Conservation (phyloP, 2,888 invertebrate genomes). For the Escarpia spicata region DNA sequence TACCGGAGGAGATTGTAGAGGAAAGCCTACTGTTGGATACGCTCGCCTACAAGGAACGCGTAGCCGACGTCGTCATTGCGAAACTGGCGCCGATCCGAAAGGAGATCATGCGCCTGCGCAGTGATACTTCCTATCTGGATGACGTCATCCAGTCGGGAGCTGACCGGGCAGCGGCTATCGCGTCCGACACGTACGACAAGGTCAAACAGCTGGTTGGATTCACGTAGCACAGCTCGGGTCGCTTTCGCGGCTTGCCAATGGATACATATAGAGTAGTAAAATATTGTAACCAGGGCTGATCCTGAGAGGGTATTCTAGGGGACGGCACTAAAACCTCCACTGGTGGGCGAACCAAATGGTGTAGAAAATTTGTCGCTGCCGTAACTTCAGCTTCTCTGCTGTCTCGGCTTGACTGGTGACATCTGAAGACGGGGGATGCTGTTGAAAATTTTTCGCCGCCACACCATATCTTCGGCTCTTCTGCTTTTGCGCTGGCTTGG, state of each 20-base stretch:
- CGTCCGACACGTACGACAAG: conserved; percentile 74
- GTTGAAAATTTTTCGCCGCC: no score
- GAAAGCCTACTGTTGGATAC: conserved; percentile 78
- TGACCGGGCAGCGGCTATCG: conserved; percentile 73
- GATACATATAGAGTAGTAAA: not conserved
- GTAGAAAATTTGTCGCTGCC: no score
- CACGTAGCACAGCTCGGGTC: not conserved
- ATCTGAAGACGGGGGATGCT: no score
- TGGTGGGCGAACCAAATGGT: no score
- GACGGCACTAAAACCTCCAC: no score
- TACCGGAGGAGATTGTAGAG: conserved; percentile 76
- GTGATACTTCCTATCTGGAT: conserved; percentile 74
- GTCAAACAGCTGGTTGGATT: conserved; percentile 74
- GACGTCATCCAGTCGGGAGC: conserved; percentile 74
- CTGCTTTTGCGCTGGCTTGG: no score
- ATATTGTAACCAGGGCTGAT: no score
- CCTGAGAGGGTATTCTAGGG: no score
- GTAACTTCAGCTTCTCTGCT: no score
- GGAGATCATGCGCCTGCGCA: conserved; percentile 71
- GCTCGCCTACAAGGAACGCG: conserved; percentile 78
- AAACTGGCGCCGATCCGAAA: conserved; percentile 77
- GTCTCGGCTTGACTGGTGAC: no score
- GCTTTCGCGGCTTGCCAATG: not conserved
- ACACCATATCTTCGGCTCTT: no score
- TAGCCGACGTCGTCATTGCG: conserved; percentile 79